A percentile compares a stretch with the other conserved stretches of the same genome.
Evolutionary conservation across 2,797 vertebrate species (phyloP).

Genomic region (Phrynocephalus vlangalii): DNA sequence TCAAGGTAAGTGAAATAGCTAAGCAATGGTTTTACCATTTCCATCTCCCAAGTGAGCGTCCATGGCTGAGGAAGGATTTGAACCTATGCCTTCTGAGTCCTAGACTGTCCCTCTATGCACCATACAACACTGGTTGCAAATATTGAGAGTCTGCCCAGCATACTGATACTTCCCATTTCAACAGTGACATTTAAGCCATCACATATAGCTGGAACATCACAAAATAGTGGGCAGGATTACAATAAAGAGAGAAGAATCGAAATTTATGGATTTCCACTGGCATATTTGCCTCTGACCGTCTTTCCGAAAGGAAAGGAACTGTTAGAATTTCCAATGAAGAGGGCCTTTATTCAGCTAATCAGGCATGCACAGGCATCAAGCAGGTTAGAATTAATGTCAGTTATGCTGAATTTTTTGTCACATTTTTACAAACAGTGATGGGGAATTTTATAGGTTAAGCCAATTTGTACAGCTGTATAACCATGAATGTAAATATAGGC

Average conservation of each 20-base stretch:
- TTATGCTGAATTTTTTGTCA: slow-evolving; percentile 31
- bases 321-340: background rate
- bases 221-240: background rate
- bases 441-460: slow-evolving; percentile 9
- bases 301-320: slow-evolving; percentile 23
- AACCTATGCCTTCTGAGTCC: too few species aligned
- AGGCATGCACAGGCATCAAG: background rate
- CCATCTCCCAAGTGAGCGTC: too few species aligned
- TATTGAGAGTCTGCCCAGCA: background rate
- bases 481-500: slow-evolving; percentile 20
- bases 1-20: too few species aligned
- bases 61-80: too few species aligned
- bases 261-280: background rate
- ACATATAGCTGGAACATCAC: too few species aligned
- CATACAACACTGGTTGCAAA: background rate
- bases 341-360: slow-evolving; percentile 20
- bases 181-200: too few species aligned
- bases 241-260: background rate
- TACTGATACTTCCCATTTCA: background rate
- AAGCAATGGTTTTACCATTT: too few species aligned
- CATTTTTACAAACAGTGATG: background rate
- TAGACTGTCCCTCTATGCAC: too few species aligned
- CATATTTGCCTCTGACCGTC: background rate
- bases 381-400: slow-evolving; percentile 34
- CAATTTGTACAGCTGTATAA: slow-evolving; percentile 21